Base-by-base conservation (phyloP, 2,888 invertebrate genomes). In the Dimorphilus gyrociliatus region DNA sequence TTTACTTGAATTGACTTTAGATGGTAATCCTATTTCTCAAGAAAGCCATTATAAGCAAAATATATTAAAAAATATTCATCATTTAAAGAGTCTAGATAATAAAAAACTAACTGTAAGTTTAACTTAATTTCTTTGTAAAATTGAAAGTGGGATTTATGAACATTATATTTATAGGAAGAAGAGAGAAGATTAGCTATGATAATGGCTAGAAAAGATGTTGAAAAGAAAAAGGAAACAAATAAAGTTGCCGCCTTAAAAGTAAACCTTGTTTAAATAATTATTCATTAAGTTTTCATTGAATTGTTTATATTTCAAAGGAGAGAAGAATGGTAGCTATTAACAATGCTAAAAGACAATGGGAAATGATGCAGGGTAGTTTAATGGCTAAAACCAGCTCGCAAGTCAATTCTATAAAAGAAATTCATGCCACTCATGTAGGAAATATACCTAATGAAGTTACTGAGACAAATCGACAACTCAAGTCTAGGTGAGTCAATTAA, bases 1-100 rank as follows among this genome's bases (percentile, higher is more conserved):
- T 35, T 69, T 86, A 26, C 70, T 73, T 33, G 86, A 86, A 64
- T 72, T 88, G 27, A 77, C 82, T 14, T 72, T 88, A 34, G 86
- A 58, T 43, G 53, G 55, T 16, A 57, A 55, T 35, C 56, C 55
- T 2, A 42, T 61, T 26, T 46, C 52, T 75, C 37, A 84, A 81
- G 82, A 81, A 75, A 55, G 69, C 71, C 49, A 70, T 73, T 36
- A 78, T 30, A 81, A 82, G 38, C 55, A 54, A 39, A 50, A 45
- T 3, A 45, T 60, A 10, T 45, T 61, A 28, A 38, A 52, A 25
- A 46, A 55, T 39, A 53, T 60, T 50, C 54, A 51, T 32, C 53
- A 54, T 30, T 46, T 61, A 13, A 49, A 50, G 38, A 55, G 58
- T 41, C 44, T 61, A 8, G 61, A 61, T 44, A 55, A 55, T 55